phyloP scores from a whole-genome alignment of 2,113 vertebrate species.

The Leptodactylus fuscus region DNA sequence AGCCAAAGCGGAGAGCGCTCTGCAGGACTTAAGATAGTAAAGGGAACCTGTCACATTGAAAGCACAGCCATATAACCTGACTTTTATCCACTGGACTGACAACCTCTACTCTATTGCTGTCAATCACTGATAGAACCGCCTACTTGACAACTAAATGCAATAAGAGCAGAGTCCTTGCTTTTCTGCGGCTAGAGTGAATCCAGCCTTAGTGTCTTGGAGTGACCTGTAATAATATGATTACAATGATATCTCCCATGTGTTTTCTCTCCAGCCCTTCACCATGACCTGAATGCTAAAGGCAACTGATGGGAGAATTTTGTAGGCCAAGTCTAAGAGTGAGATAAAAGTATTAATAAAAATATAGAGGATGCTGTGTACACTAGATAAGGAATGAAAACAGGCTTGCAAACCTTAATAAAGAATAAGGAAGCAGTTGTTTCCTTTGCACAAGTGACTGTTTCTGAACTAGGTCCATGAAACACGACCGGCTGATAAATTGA shows the following conservation, averaged over 20 bases:
- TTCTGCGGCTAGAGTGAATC: no score
- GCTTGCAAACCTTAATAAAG: constrained; percentile 31
- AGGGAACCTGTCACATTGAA: no score
- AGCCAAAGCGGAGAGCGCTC: no score
- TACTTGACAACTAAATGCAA: no score
- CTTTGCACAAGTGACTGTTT: constrained; percentile 40
- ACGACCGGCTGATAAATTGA: not conserved
- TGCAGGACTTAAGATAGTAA: no score
- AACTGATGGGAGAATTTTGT: not conserved
- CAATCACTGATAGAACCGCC: no score
- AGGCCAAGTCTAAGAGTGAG: constrained; percentile 4
- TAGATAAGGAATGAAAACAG: constrained; percentile 51
- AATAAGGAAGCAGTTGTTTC: constrained; percentile 58
- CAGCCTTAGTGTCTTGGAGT: no score
- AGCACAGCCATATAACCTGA: no score
- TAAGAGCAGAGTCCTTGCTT: no score
- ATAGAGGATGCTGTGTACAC: constrained; percentile 55
- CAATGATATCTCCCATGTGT: not conserved
- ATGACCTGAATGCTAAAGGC: not conserved
- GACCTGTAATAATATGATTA: not conserved
- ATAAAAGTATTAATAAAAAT: constrained; percentile 38
- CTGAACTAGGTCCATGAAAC: constrained; percentile 33
- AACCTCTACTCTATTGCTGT: no score
- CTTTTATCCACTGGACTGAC: no score
- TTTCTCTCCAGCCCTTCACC: not conserved